Base-by-base conservation (phyloP, 2,888 invertebrate genomes). In the Eristalis tenax region DNA sequence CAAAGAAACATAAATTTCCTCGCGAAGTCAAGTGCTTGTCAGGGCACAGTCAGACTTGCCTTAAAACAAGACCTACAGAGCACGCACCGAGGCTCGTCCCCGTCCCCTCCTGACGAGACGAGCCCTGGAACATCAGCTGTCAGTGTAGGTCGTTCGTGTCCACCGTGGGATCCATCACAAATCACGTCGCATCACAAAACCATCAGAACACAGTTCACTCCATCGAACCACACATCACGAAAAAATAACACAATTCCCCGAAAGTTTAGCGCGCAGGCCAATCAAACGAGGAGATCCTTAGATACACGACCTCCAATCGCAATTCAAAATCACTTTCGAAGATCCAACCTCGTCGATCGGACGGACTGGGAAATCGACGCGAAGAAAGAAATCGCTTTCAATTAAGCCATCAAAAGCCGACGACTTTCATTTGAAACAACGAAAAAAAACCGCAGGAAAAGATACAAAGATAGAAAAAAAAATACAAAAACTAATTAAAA, bases 401-500 rank as follows among this genome's bases (percentile, higher is more conserved):
- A 50, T 50, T 18, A 50, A 50, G 50, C 50, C 50, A 50, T 10
- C 50, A 50, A 32, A 10, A 6, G 8, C 18, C 50, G 50, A 18
- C 5, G 18, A 56, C 32, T 68, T 56, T 38, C 28, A 64, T 22
- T 13, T 35, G 1, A 15, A 35, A 68, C 28, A 22, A 3, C 8
- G 10, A 35, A 32, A 35, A 26, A 35, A 38, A 38, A 38, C 1
- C 26, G 26, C 1, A 26, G 4, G 28, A 22, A 43, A 50, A 73
- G 65, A 66, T 78, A 57, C 38, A 50, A 18, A 40, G 4, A 23
- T 26, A 32, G 18, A 28, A 50, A n/a, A 18, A 40, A 22, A 23
- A 28, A 71, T 4, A 11, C 15, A 13, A 26, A 73, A 73, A 26
- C 13, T 40, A 65, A 57, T 61, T n/a, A 4, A 71, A 65, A 78